phyloP scores from a whole-genome alignment of 1,140 invertebrate genomes.

The Sminthurides bifidus region DNA sequence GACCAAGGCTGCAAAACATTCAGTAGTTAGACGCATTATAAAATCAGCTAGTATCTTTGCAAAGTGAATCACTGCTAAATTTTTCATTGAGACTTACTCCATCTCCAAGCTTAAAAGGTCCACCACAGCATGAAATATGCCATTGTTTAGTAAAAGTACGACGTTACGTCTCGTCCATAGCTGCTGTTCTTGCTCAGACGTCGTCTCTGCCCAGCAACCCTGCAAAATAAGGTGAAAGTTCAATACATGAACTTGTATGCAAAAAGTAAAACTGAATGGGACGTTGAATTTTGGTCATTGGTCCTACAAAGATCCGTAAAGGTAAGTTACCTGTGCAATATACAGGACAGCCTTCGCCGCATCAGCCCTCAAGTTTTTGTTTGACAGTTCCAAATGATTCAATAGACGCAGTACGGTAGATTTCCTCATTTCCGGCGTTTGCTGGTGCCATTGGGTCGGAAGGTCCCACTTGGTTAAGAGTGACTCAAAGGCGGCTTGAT shows the following conservation, averaged over 20 bases:
- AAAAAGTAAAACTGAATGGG: neutral
- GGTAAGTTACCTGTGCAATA: constrained; percentile 57
- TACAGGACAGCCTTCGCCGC: constrained; percentile 81
- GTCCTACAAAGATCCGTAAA: too few relatives aligned
- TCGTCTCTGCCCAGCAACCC: constrained; percentile 86
- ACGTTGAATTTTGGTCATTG: neutral
- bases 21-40: neutral
- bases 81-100: constrained; percentile 47
- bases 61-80: neutral
- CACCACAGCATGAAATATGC: constrained; percentile 75
- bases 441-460: constrained; percentile 55
- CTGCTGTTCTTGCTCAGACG: constrained; percentile 76
- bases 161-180: constrained; percentile 70
- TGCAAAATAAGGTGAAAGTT: constrained; percentile 14
- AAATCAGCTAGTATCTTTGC: neutral
- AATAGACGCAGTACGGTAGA: constrained; percentile 70
- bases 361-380: constrained; percentile 64
- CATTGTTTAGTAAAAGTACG: constrained; percentile 74
- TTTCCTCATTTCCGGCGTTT: constrained; percentile 51
- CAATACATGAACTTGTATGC: constrained; percentile 3
- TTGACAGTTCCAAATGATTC: constrained; percentile 77
- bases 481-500: constrained; percentile 44
- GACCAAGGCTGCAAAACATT: constrained; percentile 34
- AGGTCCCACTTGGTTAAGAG: constrained; percentile 21
- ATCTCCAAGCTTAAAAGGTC: constrained; percentile 90